phyloP scores from a whole-genome alignment of 2,888 invertebrate species.

The Tetropium fuscum region DNA sequence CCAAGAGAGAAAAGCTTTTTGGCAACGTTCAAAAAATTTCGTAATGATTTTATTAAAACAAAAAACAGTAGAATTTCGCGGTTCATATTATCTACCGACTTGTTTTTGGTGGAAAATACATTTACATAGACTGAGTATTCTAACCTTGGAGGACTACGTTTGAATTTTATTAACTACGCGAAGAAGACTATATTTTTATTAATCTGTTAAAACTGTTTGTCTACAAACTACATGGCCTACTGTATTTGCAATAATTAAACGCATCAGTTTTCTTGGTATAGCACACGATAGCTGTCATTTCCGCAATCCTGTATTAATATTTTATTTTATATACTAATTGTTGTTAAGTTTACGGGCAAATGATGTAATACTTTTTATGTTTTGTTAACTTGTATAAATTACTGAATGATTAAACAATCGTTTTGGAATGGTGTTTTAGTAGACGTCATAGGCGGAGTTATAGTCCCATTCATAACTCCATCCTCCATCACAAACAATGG shows the following conservation, averaged over 20 bases:
- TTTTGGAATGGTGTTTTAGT: constrained; percentile 30
- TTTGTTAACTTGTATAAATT: constrained; percentile 32
- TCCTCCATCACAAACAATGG: not conserved
- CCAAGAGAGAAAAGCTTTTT: not conserved
- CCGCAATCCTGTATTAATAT: constrained; percentile 16
- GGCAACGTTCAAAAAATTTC: constrained; percentile 1
- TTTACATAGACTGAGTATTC: too few species aligned
- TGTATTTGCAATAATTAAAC: too few species aligned
- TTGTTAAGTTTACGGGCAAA: constrained; percentile 21
- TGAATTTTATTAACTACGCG: too few species aligned
- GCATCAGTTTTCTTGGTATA: too few species aligned
- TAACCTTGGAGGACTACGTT: too few species aligned
- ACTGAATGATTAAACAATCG: constrained; percentile 33
- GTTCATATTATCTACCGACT: too few species aligned
- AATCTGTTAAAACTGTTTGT: too few species aligned
- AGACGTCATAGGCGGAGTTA: constrained; percentile 24
- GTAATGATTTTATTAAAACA: not conserved
- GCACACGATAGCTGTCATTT: too few species aligned
- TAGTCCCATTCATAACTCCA: not conserved
- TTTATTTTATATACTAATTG: constrained; percentile 21
- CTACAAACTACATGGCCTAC: too few species aligned
- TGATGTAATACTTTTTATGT: constrained; percentile 34
- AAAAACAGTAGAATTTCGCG: too few species aligned
- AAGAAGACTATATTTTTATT: too few species aligned
- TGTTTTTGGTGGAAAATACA: too few species aligned